Conservation (phyloP, 2,113 vertebrate genomes). For the Panthera uncia region DNA sequence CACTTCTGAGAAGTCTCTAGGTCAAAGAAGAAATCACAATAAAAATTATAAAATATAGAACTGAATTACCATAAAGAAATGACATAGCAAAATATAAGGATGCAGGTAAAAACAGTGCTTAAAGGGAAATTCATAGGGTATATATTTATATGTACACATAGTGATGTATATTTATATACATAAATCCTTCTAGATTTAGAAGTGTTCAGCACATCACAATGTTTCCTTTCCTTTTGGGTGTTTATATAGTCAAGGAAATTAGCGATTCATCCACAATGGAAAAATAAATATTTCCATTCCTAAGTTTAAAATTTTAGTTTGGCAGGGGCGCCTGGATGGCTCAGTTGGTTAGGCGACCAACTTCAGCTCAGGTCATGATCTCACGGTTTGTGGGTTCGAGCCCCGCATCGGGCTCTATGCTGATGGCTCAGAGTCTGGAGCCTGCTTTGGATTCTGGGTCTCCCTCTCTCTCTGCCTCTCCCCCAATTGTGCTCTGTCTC, state of each 20-base stretch:
- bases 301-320: conserved; percentile 21
- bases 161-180: not conserved
- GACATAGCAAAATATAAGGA: not conserved
- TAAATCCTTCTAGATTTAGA: not conserved
- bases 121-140: not conserved
- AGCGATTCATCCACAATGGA: not conserved
- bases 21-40: not conserved
- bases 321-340: not conserved
- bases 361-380: no score
- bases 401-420: no score
- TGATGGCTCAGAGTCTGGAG: no score
- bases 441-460: no score
- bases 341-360: no score
- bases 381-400: no score
- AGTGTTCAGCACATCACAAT: not conserved
- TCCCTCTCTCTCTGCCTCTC: no score
- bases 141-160: not conserved
- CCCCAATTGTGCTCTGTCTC: no score
- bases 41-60: not conserved
- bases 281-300: not conserved
- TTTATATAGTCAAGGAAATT: not conserved
- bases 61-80: not conserved
- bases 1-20: not conserved
- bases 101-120: not conserved
- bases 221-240: not conserved